phyloP scores from a whole-genome alignment of 2,797 vertebrate species.

The Myotis findleyi region DNA sequence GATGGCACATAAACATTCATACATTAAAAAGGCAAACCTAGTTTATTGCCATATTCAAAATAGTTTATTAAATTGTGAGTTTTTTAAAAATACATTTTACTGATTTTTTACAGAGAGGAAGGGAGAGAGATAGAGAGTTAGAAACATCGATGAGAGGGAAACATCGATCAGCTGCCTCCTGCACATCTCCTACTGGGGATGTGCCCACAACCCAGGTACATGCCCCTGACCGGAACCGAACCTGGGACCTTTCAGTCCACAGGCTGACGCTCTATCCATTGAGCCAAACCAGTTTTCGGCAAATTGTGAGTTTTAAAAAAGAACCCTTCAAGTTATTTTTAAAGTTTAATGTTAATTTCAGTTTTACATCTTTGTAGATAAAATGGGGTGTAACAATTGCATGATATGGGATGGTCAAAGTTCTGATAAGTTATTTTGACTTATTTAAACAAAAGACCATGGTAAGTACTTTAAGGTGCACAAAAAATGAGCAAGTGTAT shows the following conservation, averaged over 20 bases:
- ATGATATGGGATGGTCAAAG: neutral
- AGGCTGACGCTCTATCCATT: too few species aligned
- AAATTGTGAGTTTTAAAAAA: neutral
- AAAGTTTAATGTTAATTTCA: neutral
- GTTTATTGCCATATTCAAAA: neutral
- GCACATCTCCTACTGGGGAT: too few species aligned
- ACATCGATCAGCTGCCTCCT: too few species aligned
- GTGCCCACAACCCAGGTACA: too few species aligned
- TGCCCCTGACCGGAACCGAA: too few species aligned
- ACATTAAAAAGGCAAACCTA: neutral
- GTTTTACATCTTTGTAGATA: neutral
- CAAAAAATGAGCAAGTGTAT: neutral
- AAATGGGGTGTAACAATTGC: neutral
- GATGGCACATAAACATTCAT: neutral
- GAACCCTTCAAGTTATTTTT: neutral
- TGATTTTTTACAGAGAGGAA: too few species aligned
- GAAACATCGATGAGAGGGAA: too few species aligned
- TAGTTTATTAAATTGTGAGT: neutral
- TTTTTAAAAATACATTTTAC: neutral
- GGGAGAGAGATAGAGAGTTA: too few species aligned
- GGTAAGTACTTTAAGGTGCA: neutral
- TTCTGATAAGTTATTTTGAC: neutral
- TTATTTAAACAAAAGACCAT: neutral
- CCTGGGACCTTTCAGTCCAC: too few species aligned
- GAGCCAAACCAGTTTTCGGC: too few species aligned